Evolutionary conservation across 2,888 invertebrate genomes (phyloP).

Genomic region (Spilarctia lutea): DNA sequence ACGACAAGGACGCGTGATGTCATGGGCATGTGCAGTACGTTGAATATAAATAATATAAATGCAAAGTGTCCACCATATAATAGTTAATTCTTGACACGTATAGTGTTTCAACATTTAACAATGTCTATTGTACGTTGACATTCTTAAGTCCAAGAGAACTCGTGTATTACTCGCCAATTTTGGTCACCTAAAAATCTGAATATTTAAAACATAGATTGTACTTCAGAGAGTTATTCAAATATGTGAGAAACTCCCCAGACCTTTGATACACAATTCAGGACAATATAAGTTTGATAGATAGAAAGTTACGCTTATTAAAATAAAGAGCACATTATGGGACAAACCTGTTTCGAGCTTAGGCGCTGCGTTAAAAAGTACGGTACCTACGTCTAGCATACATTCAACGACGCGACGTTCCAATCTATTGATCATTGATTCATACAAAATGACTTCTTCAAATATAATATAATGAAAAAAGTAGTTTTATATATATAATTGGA

Average conservation of each 20-base stretch:
- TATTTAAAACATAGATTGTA: slow-evolving; percentile 18
- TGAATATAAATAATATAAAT: slow-evolving; percentile 71
- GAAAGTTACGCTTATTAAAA: slow-evolving; percentile 3
- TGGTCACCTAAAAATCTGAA: slow-evolving; percentile 41
- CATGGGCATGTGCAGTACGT: slow-evolving; percentile 69
- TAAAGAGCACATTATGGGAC: slow-evolving; percentile 10
- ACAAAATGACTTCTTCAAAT: not conserved
- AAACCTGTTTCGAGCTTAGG: slow-evolving; percentile 15
- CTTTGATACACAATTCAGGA: not conserved
- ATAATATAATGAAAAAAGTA: not conserved
- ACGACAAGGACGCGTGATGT: slow-evolving; percentile 83
- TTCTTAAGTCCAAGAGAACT: slow-evolving; percentile 43
- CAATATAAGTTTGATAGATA: not conserved
- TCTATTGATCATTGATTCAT: not conserved
- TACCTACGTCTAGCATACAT: not conserved
- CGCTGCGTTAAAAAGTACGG: not conserved
- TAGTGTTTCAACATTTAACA: slow-evolving; percentile 66
- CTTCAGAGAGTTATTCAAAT: not conserved
- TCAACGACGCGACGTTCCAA: not conserved
- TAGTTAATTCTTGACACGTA: slow-evolving; percentile 73
- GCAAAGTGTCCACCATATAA: slow-evolving; percentile 61
- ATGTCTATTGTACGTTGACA: slow-evolving; percentile 57
- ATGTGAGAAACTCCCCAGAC: not conserved
- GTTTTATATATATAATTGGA: not conserved
- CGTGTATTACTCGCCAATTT: slow-evolving; percentile 41